A percentile compares a stretch with the other conserved stretches of the same genome.
Conservation (phyloP, 2,113 vertebrate species). For the Rynchops niger region DNA sequence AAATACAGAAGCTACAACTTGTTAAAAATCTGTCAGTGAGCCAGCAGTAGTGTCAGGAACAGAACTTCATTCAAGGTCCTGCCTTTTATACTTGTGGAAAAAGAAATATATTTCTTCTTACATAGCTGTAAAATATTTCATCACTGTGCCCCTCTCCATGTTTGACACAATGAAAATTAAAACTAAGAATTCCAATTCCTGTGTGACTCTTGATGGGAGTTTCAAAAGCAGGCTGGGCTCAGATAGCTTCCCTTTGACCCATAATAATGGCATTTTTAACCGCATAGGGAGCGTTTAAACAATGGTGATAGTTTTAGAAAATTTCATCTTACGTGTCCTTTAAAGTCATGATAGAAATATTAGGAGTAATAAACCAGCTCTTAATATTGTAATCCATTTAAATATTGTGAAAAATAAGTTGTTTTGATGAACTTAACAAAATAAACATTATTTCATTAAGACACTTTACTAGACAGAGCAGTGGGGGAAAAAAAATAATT, state of each 20-base stretch:
- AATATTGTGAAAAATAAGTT: background rate
- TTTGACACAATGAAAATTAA: background rate
- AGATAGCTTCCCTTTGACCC: background rate
- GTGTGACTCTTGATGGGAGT: background rate
- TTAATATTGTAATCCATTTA: background rate
- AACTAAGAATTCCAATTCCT: background rate
- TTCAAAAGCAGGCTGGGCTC: background rate
- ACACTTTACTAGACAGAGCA: slow-evolving; percentile 67
- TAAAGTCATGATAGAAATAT: background rate
- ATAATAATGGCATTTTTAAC: background rate
- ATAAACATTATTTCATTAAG: slow-evolving; percentile 65
- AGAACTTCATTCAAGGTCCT: background rate
- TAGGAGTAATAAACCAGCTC: background rate
- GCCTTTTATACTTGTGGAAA: background rate
- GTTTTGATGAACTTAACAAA: background rate
- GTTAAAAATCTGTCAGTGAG: background rate
- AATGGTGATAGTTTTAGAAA: background rate
- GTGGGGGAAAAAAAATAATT: background rate
- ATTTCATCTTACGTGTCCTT: background rate
- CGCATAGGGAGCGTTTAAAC: background rate
- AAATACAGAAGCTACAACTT: background rate
- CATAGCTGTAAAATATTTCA: background rate
- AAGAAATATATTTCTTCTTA: background rate
- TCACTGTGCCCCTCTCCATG: background rate
- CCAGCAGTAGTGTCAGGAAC: background rate